Percentiles rank a stretch among this genome's conserved stretches.
Conservation (phyloP, 2,888 invertebrate species). For the Platerodrilus igneus region DNA sequence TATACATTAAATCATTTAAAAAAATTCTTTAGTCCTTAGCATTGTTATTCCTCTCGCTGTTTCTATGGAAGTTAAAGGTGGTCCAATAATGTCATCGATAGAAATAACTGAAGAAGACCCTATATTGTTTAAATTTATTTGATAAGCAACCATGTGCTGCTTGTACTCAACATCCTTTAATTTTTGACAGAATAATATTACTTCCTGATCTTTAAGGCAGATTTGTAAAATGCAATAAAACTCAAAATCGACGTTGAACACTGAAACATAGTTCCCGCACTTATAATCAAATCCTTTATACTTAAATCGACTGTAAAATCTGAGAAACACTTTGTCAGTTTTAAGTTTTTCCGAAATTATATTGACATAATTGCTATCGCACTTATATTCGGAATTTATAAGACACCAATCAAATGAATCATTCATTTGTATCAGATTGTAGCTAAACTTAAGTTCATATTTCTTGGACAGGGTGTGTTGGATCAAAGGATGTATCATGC, state of each 20-base stretch:
- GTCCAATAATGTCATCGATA: conserved; percentile 14
- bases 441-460: conserved; percentile 29
- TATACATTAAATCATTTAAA: no score
- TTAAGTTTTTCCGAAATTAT: conserved; percentile 16
- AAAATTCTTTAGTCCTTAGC: no score
- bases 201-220: conserved; percentile 7
- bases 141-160: conserved; percentile 6
- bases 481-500: no score
- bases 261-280: conserved; percentile 13
- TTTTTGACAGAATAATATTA: conserved; percentile 14
- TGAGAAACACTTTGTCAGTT: conserved; percentile 8
- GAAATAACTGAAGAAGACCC: conserved; percentile 13
- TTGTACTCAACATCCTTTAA: conserved; percentile 7
- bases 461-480: conserved; percentile 30
- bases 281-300: conserved; percentile 14
- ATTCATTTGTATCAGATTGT: conserved; percentile 9
- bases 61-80: conserved; percentile 19
- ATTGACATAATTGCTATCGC: conserved; percentile 14
- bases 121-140: conserved; percentile 8
- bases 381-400: conserved; percentile 12
- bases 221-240: conserved; percentile 19
- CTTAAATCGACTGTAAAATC: conserved; percentile 13
- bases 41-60: conserved; percentile 20
- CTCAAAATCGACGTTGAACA: conserved; percentile 15
- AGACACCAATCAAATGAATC: background rate